Base-by-base conservation (phyloP, 2,888 invertebrate species). In the Eubasilissa splendida region DNA sequence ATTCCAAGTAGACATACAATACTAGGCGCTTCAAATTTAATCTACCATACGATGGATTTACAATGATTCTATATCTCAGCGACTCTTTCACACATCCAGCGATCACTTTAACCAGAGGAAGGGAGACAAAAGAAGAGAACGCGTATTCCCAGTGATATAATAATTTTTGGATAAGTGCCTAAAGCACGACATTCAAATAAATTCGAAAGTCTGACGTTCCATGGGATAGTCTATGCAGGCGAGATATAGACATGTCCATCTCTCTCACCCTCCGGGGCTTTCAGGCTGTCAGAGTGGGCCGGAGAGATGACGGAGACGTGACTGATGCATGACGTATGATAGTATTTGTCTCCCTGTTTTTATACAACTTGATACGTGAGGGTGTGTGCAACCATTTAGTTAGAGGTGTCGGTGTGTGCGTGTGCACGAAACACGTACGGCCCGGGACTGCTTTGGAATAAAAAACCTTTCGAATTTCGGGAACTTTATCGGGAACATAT, bases 371-470 rank as follows among this genome's bases (percentile, higher is more conserved):
- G 65, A 50, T 65, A 76, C n/a, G 76, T 80, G 82, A 82, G 80
- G 80, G 79, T 81, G 80, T 83, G 79, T 79, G 80, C 78, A 71
- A 79, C 79, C 80, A 83, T 83, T 83, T 83, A 79, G 79, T 81
- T 80, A 70, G 80, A 79, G 79, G 3, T 42, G 73, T 76, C 73
- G 54, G 31, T 81, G 60, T 42, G 83, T 83, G 81, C 79, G 80
- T 81, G 83, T 83, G 80, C 77, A 77, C 76, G 75, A 75, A 80
- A 58, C 76, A 80, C 79, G 77, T 79, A 68, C 68, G 22, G 7
- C 31, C 53, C 65, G 14, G 76, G 53, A 76, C 76, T 22, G 76
- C 66, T 76, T 54, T 76, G 22, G 33, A 76, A 76, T 66, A 54
- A 60, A 74, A 60, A 75, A 10, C 31, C 14, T 70, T 60, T n/a